Percentiles rank a stretch among this genome's conserved stretches.
Evolutionary conservation across 2,888 invertebrate species (phyloP).

Genomic region (Entomobrya proxima): DNA sequence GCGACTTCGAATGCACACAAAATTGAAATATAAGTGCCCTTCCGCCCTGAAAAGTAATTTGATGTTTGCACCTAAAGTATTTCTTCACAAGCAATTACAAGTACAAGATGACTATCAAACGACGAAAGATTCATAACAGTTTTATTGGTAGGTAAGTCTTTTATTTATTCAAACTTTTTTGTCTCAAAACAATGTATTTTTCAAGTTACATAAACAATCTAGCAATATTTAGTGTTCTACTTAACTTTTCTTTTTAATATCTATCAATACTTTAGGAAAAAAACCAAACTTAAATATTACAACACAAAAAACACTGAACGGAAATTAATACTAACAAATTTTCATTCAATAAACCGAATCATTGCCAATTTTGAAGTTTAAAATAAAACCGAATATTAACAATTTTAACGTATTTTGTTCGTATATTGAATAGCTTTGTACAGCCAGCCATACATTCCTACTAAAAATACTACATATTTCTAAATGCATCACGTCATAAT

Average conservation of each 20-base stretch:
- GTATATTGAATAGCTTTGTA: not conserved
- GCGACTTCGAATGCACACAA: too few relatives aligned
- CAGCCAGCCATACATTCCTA: constrained; percentile 17
- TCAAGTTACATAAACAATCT: not conserved
- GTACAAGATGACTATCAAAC: not conserved
- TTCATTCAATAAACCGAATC: too few relatives aligned
- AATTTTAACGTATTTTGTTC: not conserved
- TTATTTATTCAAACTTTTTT: not conserved
- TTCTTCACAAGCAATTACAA: too few relatives aligned
- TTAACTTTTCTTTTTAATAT: not conserved
- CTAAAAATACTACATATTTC: not conserved
- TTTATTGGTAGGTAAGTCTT: not conserved
- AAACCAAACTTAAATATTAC: too few relatives aligned
- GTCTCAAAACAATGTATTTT: too few relatives aligned
- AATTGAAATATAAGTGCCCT: too few relatives aligned
- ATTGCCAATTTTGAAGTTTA: too few relatives aligned
- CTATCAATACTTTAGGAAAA: too few relatives aligned
- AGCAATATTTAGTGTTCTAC: not conserved
- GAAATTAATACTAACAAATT: too few relatives aligned
- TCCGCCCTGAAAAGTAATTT: too few relatives aligned
- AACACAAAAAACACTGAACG: too few relatives aligned
- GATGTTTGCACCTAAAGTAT: too few relatives aligned
- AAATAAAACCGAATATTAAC: not conserved
- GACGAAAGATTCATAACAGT: not conserved
- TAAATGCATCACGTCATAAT: constrained; percentile 22